These are phyloP conservation scores for Dermochelys coriacea DNA, from an alignment of 2,797 vertebrate genomes.

Conservation along the genomic window DNA sequence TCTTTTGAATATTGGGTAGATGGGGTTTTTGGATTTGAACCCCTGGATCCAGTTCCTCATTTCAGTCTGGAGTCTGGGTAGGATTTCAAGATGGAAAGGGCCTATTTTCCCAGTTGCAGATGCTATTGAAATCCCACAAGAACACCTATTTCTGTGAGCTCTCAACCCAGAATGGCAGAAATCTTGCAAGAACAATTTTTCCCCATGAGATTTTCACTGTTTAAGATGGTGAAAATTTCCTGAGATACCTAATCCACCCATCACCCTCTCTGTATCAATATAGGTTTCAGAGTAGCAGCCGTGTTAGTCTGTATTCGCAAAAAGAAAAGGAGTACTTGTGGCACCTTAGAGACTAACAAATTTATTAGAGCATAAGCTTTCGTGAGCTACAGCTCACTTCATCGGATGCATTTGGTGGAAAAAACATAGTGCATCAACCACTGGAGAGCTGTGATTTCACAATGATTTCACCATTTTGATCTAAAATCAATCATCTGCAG, in stretches of 20 bases:
- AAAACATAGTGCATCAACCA: not conserved
- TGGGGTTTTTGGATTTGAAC: not conserved
- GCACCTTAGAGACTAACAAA: too few relatives aligned
- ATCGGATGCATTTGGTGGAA: too few relatives aligned
- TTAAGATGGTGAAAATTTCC: not conserved
- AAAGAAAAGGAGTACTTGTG: too few relatives aligned
- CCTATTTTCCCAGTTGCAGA: not conserved
- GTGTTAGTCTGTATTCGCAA: too few relatives aligned
- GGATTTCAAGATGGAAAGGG: not conserved
- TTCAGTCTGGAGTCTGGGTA: not conserved
- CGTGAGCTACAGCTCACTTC: too few relatives aligned
- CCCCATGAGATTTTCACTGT: not conserved
- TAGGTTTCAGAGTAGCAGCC: too few relatives aligned
- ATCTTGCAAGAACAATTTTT: not conserved
- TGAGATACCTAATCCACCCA: not conserved
- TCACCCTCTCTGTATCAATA: rapidly evolving
- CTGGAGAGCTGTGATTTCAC: not conserved
- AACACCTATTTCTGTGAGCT: not conserved
- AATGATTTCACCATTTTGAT: not conserved
- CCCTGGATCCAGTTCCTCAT: not conserved
- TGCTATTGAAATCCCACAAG: not conserved
- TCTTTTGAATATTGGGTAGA: not conserved
- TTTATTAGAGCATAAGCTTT: too few relatives aligned
- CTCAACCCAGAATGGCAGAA: not conserved
- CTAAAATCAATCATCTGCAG: not conserved